phyloP scores from a whole-genome alignment of 2,888 invertebrate species.

The Ctenicera cuprea region DNA sequence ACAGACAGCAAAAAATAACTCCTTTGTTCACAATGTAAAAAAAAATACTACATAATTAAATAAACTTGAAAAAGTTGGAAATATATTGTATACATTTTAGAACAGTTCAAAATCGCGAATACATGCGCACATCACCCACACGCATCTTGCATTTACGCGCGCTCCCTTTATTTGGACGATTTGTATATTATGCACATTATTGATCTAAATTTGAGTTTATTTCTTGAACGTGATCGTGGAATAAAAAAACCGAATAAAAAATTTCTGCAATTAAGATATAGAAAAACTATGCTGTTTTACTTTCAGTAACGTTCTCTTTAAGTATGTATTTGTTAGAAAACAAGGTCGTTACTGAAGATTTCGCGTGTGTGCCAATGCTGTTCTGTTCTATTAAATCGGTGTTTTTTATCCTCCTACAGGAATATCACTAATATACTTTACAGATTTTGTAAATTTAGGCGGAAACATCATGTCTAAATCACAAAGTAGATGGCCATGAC shows the following conservation, averaged over 20 bases:
- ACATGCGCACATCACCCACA: not conserved
- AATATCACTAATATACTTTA: not conserved
- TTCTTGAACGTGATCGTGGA: no score
- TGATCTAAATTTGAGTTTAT: no score
- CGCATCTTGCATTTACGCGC: slow-evolving; percentile 1
- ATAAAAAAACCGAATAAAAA: no score
- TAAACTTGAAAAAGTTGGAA: not conserved
- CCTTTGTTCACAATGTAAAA: no score
- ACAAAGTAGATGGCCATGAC: slow-evolving; percentile 40
- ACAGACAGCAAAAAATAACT: no score
- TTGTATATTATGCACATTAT: no score
- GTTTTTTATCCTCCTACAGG: slow-evolving; percentile 32
- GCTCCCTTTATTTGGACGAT: not conserved
- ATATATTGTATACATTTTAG: not conserved
- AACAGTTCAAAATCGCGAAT: no score
- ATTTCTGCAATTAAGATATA: no score
- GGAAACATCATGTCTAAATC: slow-evolving; percentile 13
- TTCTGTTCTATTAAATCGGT: slow-evolving; percentile 41
- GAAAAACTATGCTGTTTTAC: not conserved
- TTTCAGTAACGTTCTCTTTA: slow-evolving; percentile 40
- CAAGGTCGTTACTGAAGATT: slow-evolving; percentile 41
- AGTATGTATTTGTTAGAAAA: slow-evolving; percentile 32
- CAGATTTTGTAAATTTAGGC: not conserved
- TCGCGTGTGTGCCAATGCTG: slow-evolving; percentile 42
- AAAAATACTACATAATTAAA: slow-evolving; percentile 1